Percentiles rank a stretch among this genome's conserved stretches.
Conservation (phyloP, 2,888 invertebrate species). For the Lasioglossum calceatum region DNA sequence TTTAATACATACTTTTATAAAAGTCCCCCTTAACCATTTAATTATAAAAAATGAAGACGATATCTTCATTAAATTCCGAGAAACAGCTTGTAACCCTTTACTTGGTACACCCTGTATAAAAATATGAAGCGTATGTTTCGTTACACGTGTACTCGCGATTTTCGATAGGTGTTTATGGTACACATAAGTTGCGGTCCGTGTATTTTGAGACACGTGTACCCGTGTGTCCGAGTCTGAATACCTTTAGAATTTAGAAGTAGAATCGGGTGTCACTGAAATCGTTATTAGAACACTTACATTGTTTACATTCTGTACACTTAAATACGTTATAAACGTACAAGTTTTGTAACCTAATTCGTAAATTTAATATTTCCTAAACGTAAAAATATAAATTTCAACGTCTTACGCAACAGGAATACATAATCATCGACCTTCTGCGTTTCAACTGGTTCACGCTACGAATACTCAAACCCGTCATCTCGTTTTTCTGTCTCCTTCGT, state of each 20-base stretch:
- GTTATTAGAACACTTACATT: background rate
- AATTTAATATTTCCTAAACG: background rate
- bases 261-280: background rate
- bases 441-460: slow-evolving; percentile 22
- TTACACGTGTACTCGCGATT: too few relatives aligned
- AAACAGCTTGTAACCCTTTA: too few relatives aligned
- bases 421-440: background rate
- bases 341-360: background rate
- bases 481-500: slow-evolving; percentile 25
- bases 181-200: too few relatives aligned
- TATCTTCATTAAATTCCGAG: too few relatives aligned
- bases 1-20: too few relatives aligned
- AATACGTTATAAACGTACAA: background rate
- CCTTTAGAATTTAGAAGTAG: background rate
- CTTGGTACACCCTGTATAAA: too few relatives aligned
- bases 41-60: too few relatives aligned
- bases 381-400: background rate
- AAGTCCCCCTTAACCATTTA: too few relatives aligned
- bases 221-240: background rate
- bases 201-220: too few relatives aligned
- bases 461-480: background rate
- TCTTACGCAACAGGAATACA: slow-evolving; percentile 1
- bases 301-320: background rate
- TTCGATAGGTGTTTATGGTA: too few relatives aligned
- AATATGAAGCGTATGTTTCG: too few relatives aligned